A percentile compares a stretch with the other conserved stretches of the same genome.
These are phyloP conservation scores for Panagrolaimus sp. DNA, from an alignment of 1,140 invertebrate species.

Conservation along the genomic window DNA sequence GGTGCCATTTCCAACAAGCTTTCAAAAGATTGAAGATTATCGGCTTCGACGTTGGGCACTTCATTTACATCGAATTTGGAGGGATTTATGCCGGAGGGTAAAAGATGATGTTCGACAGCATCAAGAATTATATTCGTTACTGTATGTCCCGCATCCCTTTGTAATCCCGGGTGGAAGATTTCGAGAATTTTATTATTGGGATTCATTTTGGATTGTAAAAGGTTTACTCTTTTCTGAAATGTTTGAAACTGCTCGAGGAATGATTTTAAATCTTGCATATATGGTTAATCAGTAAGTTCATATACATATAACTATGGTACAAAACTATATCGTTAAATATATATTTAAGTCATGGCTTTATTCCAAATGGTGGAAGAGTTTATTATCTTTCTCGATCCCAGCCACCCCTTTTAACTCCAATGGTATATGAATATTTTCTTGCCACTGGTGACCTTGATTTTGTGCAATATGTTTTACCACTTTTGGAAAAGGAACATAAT, in stretches of 20 bases:
- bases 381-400: conserved; percentile 76
- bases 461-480: conserved; percentile 51
- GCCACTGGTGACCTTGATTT: conserved; percentile 70
- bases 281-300: conserved; percentile 47
- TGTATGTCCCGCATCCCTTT: conserved; percentile 80
- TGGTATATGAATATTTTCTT: conserved; percentile 72
- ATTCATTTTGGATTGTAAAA: conserved; percentile 84
- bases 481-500: conserved; percentile 54
- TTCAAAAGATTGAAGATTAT: conserved; percentile 68
- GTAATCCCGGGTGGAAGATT: conserved; percentile 88
- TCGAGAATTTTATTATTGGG: conserved; percentile 82
- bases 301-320: no score
- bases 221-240: conserved; percentile 77
- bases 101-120: conserved; percentile 72
- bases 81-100: conserved; percentile 69
- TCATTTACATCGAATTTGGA: conserved; percentile 70
- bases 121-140: conserved; percentile 71
- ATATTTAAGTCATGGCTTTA: conserved; percentile 66
- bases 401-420: conserved; percentile 75
- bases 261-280: conserved; percentile 64
- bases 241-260: conserved; percentile 72
- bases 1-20: conserved; percentile 49
- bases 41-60: conserved; percentile 64
- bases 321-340: neutral
- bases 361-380: conserved; percentile 81